A percentile compares a stretch with the other conserved stretches of the same genome.
Conservation (phyloP, 2,888 invertebrate genomes). For the Allophyes oxyacanthae region DNA sequence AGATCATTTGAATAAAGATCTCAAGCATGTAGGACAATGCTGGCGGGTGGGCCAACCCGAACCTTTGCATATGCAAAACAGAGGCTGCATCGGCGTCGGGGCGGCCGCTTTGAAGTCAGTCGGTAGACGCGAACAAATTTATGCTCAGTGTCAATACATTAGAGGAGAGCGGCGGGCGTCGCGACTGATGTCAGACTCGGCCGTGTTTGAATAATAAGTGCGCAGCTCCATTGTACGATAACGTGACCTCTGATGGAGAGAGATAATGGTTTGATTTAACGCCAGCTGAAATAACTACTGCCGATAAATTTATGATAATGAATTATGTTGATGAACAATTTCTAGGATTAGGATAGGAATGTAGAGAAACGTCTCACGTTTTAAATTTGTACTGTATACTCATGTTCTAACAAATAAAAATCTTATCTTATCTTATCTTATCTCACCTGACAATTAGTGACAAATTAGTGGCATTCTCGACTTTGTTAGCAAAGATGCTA, state of each 20-base stretch:
- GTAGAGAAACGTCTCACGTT: too few species aligned
- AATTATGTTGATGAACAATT: too few species aligned
- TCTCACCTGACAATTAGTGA: too few species aligned
- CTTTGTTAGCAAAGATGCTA: too few species aligned
- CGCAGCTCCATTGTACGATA: slow-evolving; percentile 54
- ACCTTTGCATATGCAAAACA: slow-evolving; percentile 73
- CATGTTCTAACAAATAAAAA: too few species aligned
- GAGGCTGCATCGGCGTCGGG: slow-evolving; percentile 50
- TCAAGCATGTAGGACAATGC: slow-evolving; percentile 61
- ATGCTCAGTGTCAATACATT: slow-evolving; percentile 79
- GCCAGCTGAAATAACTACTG: not conserved
- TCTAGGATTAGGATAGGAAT: too few species aligned
- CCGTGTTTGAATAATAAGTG: slow-evolving; percentile 68
- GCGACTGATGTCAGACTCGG: slow-evolving; percentile 75
- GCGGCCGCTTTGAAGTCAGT: slow-evolving; percentile 65
- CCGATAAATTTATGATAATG: too few species aligned
- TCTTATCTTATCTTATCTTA: too few species aligned
- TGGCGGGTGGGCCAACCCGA: slow-evolving; percentile 63
- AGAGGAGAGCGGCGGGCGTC: slow-evolving; percentile 69
- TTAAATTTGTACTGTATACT: too few species aligned
- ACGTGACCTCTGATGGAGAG: slow-evolving; percentile 17
- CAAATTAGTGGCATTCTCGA: too few species aligned
- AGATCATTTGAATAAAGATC: slow-evolving; percentile 66
- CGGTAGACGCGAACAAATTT: slow-evolving; percentile 75
- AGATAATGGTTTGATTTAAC: slow-evolving; percentile 6